Evolutionary conservation across 1,140 invertebrate species (phyloP).

Genomic region (Frieseomelitta varia): DNA sequence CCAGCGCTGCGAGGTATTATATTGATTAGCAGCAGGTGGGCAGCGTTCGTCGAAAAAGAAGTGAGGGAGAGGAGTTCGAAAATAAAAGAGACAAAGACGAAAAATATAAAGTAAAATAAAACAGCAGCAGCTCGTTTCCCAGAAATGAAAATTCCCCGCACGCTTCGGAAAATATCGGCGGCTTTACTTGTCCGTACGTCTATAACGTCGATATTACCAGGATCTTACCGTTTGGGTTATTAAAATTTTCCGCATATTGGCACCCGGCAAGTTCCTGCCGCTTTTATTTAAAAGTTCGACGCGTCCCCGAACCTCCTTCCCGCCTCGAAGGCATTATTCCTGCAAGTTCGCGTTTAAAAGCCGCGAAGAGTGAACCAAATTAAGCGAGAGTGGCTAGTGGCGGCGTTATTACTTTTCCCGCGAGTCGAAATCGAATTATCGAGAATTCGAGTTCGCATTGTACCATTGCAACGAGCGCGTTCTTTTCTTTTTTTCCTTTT

Average conservation of each 20-base stretch:
- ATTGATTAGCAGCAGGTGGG: not conserved
- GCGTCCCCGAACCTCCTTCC: too few relatives aligned
- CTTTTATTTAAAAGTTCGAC: conserved; percentile 7
- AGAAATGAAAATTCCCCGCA: not conserved
- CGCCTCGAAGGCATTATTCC: not conserved
- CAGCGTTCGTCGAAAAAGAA: not conserved
- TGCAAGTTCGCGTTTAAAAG: not conserved
- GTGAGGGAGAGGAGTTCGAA: too few relatives aligned
- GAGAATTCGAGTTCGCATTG: not conserved
- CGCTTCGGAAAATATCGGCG: not conserved
- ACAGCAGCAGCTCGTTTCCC: not conserved
- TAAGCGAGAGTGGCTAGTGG: not conserved
- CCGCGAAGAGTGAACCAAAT: too few relatives aligned
- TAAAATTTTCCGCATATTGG: not conserved
- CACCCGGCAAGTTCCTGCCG: too few relatives aligned
- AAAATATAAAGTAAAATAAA: too few relatives aligned
- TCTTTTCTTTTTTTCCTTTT: too few relatives aligned
- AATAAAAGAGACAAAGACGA: not conserved
- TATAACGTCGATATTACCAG: not conserved
- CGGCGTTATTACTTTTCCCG: not conserved
- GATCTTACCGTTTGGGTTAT: conserved; percentile 15
- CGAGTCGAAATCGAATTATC: not conserved
- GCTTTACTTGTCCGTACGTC: not conserved
- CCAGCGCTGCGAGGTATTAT: not conserved
- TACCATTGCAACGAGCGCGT: not conserved